Conservation (phyloP, 2,113 vertebrate genomes). For the Poecile atricapillus region DNA sequence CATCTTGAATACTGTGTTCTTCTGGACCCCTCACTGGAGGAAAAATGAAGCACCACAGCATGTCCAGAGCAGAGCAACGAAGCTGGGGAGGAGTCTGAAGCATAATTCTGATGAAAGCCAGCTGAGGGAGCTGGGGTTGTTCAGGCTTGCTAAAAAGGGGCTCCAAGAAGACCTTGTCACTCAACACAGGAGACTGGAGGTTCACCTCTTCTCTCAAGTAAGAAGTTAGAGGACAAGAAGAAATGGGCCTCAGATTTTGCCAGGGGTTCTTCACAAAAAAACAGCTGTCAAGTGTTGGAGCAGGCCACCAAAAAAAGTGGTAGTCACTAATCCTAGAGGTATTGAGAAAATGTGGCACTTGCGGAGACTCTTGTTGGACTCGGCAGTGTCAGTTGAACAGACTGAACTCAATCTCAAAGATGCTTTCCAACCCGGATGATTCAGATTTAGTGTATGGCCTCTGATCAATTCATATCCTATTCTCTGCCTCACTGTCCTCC, state of each 20-base stretch:
- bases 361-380: neutral
- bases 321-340: neutral
- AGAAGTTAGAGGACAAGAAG: neutral
- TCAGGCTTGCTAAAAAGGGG: neutral
- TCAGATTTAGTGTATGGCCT: neutral
- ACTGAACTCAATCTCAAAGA: neutral
- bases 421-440: neutral
- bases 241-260: neutral
- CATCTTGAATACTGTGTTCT: neutral
- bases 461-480: neutral
- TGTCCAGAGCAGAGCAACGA: neutral
- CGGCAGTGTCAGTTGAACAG: neutral
- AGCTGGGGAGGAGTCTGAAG: neutral
- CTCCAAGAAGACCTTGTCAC: fast-evolving
- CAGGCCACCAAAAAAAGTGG: neutral
- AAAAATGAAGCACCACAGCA: neutral
- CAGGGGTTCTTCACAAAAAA: neutral
- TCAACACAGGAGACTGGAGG: neutral
- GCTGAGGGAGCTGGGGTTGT: neutral
- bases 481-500: too few species aligned
- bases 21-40: neutral
- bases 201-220: neutral
- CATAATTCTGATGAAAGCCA: neutral
- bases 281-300: neutral
- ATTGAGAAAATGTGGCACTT: neutral